Evolutionary conservation across 92 coral and sea anemone species (phyloP), one percentile per base, ranked within the genome.

Genomic region (Diadumene lineata): DNA sequence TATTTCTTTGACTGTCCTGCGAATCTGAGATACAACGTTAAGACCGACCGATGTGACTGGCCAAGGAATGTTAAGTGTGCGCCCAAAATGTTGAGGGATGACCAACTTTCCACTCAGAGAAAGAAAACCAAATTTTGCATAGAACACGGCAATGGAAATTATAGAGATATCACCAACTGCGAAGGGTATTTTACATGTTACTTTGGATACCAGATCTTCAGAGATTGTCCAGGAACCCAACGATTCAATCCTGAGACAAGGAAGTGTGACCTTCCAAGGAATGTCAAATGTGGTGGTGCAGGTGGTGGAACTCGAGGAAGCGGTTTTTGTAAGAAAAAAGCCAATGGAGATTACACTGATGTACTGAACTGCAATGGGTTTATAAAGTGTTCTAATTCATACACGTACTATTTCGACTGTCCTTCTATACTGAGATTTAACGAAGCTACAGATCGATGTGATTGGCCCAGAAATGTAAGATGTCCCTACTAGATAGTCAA

Each of bases 311-410:
- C 75, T 11, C 77, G 77, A 25, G 77, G 77, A 23, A 72, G 77
- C 23, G 24, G 34, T 13, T 78, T 78, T 64, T 78, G 82, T 24
- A 26, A 32, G 18, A 53, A 26, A 21, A 78, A 55, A 75, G n/a
- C 13, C 22, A 55, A 86, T 60, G 90, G 86, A 58, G 71, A 81
- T 58, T 86, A 86, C 56, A 50, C 31, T 7, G 90, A 86, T 48
- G 79, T 70, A 7, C 38, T 75, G 34, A 86, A 86, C 75, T 64
- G 82, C 72, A 75, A 81, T 76, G 90, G 82, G 15, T 86, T 70
- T 60, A 86, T 86, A 21, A 71, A 64, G 66, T 86, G 90, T 56
- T 76, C 76, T 0, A 70, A 72, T 64, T 81, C 81, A 18, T 44
- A 69, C 21, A 48, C 77, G 24, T 76, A 76, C 26, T 63, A 30